phyloP scores from a whole-genome alignment of 1,140 invertebrate species.

The Achroia grisella region DNA sequence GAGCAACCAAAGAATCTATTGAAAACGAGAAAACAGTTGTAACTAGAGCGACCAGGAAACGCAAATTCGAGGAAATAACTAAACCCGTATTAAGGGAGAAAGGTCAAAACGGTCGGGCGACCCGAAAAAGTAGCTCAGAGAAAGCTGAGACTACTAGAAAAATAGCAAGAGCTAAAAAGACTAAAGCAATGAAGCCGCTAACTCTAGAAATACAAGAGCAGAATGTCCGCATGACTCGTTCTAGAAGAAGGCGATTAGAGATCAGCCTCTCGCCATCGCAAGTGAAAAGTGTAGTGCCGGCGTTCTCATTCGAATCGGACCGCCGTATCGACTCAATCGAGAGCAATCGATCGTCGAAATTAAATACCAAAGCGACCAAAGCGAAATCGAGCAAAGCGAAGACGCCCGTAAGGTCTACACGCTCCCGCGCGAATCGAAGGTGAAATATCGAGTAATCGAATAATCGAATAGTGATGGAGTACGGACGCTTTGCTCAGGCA shows the following conservation, averaged over 20 bases:
- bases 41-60: conserved; percentile 39
- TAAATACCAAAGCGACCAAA: conserved; percentile 6
- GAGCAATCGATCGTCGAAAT: conserved; percentile 26
- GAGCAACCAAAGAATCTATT: conserved; percentile 57
- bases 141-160: conserved; percentile 28
- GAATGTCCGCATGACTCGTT: conserved; percentile 50
- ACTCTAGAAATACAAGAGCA: conserved; percentile 18
- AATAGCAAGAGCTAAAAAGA: conserved; percentile 31
- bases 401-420: conserved; percentile 24
- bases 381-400: conserved; percentile 25
- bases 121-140: conserved; percentile 22
- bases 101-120: conserved; percentile 45
- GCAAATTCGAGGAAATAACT: conserved; percentile 38
- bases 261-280: conserved; percentile 52
- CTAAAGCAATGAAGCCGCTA: conserved; percentile 13
- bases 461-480: conserved; percentile 43
- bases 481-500: conserved; percentile 50
- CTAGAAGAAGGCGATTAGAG: conserved; percentile 40
- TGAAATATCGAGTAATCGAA: conserved; percentile 24
- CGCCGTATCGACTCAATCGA: conserved; percentile 41
- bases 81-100: conserved; percentile 59
- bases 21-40: conserved; percentile 50
- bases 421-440: conserved; percentile 39
- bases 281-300: conserved; percentile 35
- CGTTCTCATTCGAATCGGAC: conserved; percentile 49